Percentiles rank a stretch among this genome's conserved stretches.
phyloP scores from a whole-genome alignment of 1,140 invertebrate species.

The Hyles euphorbiae region DNA sequence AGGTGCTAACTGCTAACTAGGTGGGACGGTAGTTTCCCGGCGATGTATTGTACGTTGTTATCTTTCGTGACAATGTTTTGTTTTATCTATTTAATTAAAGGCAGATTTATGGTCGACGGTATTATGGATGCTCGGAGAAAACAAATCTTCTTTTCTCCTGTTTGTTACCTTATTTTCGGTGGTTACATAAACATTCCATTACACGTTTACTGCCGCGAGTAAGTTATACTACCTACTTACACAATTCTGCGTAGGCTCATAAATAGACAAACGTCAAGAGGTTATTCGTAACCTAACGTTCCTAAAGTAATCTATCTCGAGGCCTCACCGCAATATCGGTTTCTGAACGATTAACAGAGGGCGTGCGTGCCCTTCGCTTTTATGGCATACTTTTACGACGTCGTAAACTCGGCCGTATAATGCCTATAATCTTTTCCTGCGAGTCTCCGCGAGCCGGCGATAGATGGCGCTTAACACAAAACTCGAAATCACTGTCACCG shows the following conservation, averaged over 20 bases:
- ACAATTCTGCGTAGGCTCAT: slow-evolving; percentile 50
- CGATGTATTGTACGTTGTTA: slow-evolving; percentile 24
- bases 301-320: slow-evolving; percentile 65
- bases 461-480: slow-evolving; percentile 67
- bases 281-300: slow-evolving; percentile 65
- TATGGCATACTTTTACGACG: slow-evolving; percentile 72
- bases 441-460: slow-evolving; percentile 33
- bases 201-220: slow-evolving; percentile 22
- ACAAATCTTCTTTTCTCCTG: slow-evolving; percentile 4
- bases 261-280: slow-evolving; percentile 66
- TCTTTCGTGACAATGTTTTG: slow-evolving; percentile 14
- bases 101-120: background rate
- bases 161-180: slow-evolving; percentile 19
- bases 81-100: slow-evolving; percentile 5
- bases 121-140: slow-evolving; percentile 1
- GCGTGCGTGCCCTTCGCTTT: slow-evolving; percentile 72
- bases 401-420: slow-evolving; percentile 67
- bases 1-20: slow-evolving; percentile 22
- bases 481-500: slow-evolving; percentile 56
- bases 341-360: slow-evolving; percentile 74
- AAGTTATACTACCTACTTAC: slow-evolving; percentile 26
- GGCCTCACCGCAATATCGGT: slow-evolving; percentile 67
- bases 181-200: slow-evolving; percentile 26
- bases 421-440: slow-evolving; percentile 68
- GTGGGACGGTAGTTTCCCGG: background rate